Evolutionary conservation across 2,113 vertebrate species (phyloP), one percentile per base, ranked within the genome.

Genomic region (Ptilonorhynchus violaceus): DNA sequence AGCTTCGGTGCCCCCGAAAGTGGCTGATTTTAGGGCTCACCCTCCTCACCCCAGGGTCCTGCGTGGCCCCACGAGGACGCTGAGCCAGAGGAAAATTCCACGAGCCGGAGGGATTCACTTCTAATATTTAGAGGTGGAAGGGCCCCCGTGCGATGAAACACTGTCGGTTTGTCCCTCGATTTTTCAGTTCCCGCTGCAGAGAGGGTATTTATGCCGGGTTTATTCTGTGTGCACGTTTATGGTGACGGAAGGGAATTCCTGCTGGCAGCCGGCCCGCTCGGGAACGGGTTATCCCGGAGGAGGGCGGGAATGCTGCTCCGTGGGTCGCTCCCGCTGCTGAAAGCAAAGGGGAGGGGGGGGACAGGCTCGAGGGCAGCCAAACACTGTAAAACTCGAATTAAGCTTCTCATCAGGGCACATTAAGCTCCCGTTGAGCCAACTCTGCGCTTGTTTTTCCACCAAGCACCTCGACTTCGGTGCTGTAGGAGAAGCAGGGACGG

Each of bases 121-220:
- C 88, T 84, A 84, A 90, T 42, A 84, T 84, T 97, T 95, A 96
- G 96, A 64, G 94, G 92, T 16, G 25, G 12, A 16, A 60, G 35
- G 35, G 63, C 63, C 47, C 59, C n/a, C 11, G 2, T 2, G 1
- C 0, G 10, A 31, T 5, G 33, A 31, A 82, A 53, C 37, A 5
- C 76, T 30, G 52, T 49, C 89, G 12, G 84, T 30, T 50, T 6
- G 46, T 5, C 42, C 52, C 60, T 88, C 13, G 74, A 78, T 69
- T 35, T 39, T 55, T 46, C 8, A 50, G 23, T 55, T 35, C 35
- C 62, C 11, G 2, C 64, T 33, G 83, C 52, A 31, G 47, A 59
- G 59, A 46, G 31, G 39, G 23, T 59, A 11, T 93, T 93, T 66
- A 23, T 11, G 2, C 1, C 7, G 1, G 46, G 25, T 86, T 77